These are phyloP conservation scores for Siniperca knerii DNA, from an alignment of 2,113 vertebrate genomes.

Conservation along the genomic window DNA sequence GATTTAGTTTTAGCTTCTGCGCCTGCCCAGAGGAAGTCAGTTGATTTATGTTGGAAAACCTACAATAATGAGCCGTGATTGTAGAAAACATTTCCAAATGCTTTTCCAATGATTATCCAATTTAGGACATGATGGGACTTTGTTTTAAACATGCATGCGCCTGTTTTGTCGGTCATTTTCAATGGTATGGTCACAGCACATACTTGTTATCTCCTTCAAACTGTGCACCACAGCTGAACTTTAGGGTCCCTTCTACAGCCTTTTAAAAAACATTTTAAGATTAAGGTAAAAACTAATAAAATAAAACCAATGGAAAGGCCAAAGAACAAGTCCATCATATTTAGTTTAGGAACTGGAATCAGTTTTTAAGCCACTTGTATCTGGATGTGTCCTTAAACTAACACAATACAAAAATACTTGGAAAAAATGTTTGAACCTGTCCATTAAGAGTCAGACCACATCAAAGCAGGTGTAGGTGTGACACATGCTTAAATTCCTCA, in stretches of 20 bases:
- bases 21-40: not conserved
- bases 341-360: no score
- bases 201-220: slow-evolving; percentile 6
- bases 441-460: not conserved
- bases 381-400: not conserved
- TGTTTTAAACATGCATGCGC: not conserved
- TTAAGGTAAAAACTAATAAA: not conserved
- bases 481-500: not conserved
- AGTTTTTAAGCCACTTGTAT: not conserved
- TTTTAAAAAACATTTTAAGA: not conserved
- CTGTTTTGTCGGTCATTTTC: slow-evolving; percentile 4
- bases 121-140: not conserved
- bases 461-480: slow-evolving; percentile 3
- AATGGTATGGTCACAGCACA: not conserved
- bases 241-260: not conserved
- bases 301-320: not conserved
- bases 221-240: not conserved
- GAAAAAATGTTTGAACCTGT: slow-evolving; percentile 2
- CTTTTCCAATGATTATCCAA: not conserved
- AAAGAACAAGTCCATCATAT: not conserved
- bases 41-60: not conserved
- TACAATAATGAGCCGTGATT: not conserved
- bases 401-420: not conserved
- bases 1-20: slow-evolving; percentile 35
- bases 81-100: slow-evolving; percentile 22